These are phyloP conservation scores for Tetrao urogallus DNA, from an alignment of 2,113 vertebrate genomes.

Conservation along the genomic window DNA sequence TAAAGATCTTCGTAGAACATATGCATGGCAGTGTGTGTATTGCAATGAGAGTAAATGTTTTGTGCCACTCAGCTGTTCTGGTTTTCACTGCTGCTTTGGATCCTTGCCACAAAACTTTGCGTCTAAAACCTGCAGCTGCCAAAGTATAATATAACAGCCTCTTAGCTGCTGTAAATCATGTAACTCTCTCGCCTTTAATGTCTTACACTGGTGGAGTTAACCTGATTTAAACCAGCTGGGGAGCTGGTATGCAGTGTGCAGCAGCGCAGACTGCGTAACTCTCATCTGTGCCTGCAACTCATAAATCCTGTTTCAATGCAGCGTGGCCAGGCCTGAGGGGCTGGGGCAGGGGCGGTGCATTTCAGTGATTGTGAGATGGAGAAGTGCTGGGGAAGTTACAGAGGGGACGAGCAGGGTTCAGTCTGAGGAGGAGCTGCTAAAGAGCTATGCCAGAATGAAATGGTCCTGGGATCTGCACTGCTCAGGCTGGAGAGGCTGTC, in stretches of 20 bases:
- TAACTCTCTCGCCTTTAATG: constrained; percentile 50
- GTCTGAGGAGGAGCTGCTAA: background rate
- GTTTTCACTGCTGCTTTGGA: constrained; percentile 21
- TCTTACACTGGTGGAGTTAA: constrained; percentile 61
- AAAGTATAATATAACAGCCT: constrained; percentile 45
- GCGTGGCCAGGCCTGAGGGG: background rate
- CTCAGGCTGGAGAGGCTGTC: background rate
- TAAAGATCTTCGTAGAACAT: background rate
- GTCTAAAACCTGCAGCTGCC: constrained; percentile 51
- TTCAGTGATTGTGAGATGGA: background rate
- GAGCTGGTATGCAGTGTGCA: constrained; percentile 48
- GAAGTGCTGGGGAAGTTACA: background rate
- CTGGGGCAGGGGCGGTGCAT: background rate
- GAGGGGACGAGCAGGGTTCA: background rate
- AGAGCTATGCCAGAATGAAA: background rate
- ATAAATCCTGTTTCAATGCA: constrained; percentile 26
- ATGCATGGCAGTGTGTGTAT: background rate
- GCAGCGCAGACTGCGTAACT: constrained; percentile 50
- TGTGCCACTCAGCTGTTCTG: constrained; percentile 16
- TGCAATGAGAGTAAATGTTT: background rate
- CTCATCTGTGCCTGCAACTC: constrained; percentile 25
- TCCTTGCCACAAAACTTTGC: constrained; percentile 25
- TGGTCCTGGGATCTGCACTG: background rate
- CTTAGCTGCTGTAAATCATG: constrained; percentile 64
- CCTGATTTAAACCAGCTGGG: constrained; percentile 65